phyloP scores from a whole-genome alignment of 2,113 vertebrate species.

The Microtus richardsoni region DNA sequence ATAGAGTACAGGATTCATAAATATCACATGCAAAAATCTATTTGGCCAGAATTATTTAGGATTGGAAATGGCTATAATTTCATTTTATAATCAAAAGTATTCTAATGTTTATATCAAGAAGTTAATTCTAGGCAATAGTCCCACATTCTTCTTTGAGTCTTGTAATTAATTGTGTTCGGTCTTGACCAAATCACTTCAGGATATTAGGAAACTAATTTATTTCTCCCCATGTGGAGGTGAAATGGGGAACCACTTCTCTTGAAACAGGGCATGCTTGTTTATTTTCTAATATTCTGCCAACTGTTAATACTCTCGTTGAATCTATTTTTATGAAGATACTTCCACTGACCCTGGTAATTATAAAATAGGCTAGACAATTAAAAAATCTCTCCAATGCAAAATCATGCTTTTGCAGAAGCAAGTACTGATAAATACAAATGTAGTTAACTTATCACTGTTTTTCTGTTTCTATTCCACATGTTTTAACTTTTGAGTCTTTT shows the following conservation, averaged over 20 bases:
- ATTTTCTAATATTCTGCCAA: slow-evolving; percentile 42
- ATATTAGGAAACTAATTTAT: slow-evolving; percentile 47
- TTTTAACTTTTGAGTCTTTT: not conserved
- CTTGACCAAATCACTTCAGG: slow-evolving; percentile 45
- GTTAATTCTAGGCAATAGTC: slow-evolving; percentile 56
- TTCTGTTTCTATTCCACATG: not conserved
- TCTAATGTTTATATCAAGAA: slow-evolving; percentile 54
- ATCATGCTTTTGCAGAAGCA: not conserved
- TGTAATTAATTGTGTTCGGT: slow-evolving; percentile 43
- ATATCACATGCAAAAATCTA: slow-evolving; percentile 84
- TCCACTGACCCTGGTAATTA: not conserved
- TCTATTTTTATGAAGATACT: not conserved
- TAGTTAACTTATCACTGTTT: not conserved
- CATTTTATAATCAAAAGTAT: slow-evolving; percentile 72
- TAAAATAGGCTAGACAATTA: slow-evolving; percentile 7
- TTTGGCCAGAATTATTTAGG: slow-evolving; percentile 78
- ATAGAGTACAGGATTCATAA: slow-evolving; percentile 85
- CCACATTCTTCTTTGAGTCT: not conserved
- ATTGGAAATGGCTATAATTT: slow-evolving; percentile 73
- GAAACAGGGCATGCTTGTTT: not conserved
- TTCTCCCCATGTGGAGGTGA: not conserved
- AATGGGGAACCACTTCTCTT: not conserved
- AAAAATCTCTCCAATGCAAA: not conserved
- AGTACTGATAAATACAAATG: not conserved
- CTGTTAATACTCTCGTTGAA: not conserved